Evolutionary conservation across 92 coral and sea anemone genomes (phyloP).

Genomic region (Phenganax subtilis): DNA sequence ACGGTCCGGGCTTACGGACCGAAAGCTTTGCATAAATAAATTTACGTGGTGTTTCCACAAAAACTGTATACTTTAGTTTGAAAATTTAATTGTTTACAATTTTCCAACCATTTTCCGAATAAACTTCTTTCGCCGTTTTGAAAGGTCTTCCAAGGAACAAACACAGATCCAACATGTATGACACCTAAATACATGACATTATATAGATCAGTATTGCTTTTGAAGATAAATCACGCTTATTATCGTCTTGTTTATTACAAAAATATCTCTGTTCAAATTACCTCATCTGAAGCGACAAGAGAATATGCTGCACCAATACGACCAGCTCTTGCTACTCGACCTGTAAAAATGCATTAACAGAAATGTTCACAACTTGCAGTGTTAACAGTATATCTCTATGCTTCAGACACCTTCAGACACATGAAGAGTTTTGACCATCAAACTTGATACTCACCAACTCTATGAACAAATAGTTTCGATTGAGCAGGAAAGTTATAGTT

Average conservation of each 20-base stretch:
- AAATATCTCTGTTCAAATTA: slow-evolving; percentile 8
- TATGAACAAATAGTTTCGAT: slow-evolving; percentile 83
- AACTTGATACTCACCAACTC: slow-evolving; percentile 72
- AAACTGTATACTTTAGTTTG: too few species aligned
- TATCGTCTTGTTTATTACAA: too few species aligned
- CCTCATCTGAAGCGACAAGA: slow-evolving; percentile 86
- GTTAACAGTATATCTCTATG: background rate
- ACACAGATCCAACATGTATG: slow-evolving; percentile 80
- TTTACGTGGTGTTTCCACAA: too few species aligned
- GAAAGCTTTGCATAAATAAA: too few species aligned
- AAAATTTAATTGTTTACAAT: too few species aligned
- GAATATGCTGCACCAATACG: slow-evolving; percentile 88
- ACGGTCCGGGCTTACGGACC: too few species aligned
- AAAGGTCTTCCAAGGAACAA: slow-evolving; percentile 90
- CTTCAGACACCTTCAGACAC: background rate
- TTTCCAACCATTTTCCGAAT: slow-evolving; percentile 18
- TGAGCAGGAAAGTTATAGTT: slow-evolving; percentile 92
- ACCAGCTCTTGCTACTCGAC: slow-evolving; percentile 98
- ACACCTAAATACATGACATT: slow-evolving; percentile 49
- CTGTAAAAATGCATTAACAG: slow-evolving; percentile 26
- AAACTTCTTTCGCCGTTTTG: slow-evolving; percentile 49
- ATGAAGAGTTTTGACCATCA: background rate
- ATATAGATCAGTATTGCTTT: background rate
- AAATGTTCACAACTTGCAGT: background rate
- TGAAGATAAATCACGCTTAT: background rate